phyloP scores from a whole-genome alignment of 2,797 vertebrate species.

The Psittacula echo region DNA sequence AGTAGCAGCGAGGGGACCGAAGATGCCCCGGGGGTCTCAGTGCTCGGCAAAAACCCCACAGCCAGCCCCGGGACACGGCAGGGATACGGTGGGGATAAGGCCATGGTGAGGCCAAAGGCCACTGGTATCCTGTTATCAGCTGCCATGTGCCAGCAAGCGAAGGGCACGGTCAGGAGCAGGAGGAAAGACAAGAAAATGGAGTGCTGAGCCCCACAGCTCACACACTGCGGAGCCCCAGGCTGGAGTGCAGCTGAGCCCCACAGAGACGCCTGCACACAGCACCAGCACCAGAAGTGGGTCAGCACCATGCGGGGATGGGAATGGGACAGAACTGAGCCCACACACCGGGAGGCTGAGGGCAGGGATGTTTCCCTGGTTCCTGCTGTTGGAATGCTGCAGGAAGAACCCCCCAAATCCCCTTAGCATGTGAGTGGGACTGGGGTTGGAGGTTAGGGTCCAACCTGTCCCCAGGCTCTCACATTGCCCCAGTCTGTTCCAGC shows the following conservation, averaged over 20 bases:
- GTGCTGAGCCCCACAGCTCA: too few species aligned
- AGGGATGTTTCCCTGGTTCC: neutral
- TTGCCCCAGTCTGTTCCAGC: neutral
- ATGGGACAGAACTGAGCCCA: neutral
- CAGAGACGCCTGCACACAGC: neutral
- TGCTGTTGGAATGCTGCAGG: neutral
- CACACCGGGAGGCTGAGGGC: neutral
- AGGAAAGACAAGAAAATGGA: neutral
- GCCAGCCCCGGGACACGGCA: neutral
- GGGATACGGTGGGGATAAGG: neutral
- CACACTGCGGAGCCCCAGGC: neutral
- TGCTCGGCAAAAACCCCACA: neutral
- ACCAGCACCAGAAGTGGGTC: neutral
- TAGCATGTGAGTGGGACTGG: neutral
- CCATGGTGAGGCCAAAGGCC: neutral
- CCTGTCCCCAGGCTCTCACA: accelerated
- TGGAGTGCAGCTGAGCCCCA: neutral
- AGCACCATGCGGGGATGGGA: neutral
- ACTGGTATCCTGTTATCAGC: neutral
- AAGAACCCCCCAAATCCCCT: neutral
- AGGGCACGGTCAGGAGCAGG: neutral
- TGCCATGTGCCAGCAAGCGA: neutral
- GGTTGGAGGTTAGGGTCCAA: neutral
- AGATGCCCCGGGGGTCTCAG: neutral
- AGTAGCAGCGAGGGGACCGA: neutral